Conservation (phyloP, 2,888 invertebrate genomes). For the Lasioglossum zephyrum region DNA sequence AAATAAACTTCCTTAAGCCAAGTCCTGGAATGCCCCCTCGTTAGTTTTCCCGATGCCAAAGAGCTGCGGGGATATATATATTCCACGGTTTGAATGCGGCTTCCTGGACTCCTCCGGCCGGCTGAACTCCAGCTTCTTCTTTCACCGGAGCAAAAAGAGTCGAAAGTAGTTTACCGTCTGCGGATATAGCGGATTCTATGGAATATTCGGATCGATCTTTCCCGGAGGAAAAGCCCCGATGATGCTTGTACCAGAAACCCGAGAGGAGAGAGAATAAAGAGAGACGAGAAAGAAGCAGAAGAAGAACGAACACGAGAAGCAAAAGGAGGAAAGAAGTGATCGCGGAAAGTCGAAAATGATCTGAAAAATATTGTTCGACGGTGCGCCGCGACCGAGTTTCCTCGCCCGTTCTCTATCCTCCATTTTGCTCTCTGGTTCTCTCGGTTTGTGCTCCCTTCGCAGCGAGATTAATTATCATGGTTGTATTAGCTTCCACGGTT, state of each 20-base stretch:
- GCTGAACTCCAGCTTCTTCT: conserved; percentile 50
- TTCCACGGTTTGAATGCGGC: conserved; percentile 60
- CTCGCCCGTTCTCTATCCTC: background rate
- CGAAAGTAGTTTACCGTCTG: conserved; percentile 62
- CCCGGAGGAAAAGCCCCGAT: background rate
- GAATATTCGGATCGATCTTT: conserved; percentile 62
- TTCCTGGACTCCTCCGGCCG: conserved; percentile 41
- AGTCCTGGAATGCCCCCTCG: conserved; percentile 63
- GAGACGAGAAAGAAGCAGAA: background rate
- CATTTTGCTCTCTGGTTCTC: background rate
- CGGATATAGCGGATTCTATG: conserved; percentile 56
- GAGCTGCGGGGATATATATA: conserved; percentile 50
- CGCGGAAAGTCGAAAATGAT: conserved; percentile 43
- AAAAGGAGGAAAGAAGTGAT: background rate
- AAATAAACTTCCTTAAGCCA: conserved; percentile 69
- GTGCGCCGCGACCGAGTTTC: conserved; percentile 21
- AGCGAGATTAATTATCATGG: conserved; percentile 50
- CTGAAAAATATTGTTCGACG: conserved; percentile 57
- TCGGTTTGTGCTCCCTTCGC: background rate
- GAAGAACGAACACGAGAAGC: background rate
- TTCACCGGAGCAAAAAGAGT: conserved; percentile 56
- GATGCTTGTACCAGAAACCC: conserved; percentile 5
- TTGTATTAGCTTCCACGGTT: conserved; percentile 54
- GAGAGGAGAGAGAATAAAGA: background rate
- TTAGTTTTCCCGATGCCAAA: conserved; percentile 68